A percentile compares a stretch with the other conserved stretches of the same genome.
phyloP scores from a whole-genome alignment of 1,140 invertebrate genomes.

The Drosophila jambulina region DNA sequence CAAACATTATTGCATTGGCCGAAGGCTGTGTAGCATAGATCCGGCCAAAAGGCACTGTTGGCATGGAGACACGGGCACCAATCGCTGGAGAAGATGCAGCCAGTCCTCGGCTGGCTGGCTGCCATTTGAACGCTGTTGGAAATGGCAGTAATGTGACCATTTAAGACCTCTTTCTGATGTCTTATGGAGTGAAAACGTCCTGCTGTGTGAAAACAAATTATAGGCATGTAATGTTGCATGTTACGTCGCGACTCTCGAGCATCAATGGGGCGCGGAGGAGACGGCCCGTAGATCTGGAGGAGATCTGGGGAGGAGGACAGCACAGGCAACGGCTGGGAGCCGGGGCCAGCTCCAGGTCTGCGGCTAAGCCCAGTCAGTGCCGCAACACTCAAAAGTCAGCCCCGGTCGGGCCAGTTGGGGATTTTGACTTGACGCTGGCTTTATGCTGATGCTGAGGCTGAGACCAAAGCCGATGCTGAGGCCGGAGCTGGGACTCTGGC shows the following conservation, averaged over 20 bases:
- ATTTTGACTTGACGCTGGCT: constrained; percentile 68
- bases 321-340: constrained; percentile 26
- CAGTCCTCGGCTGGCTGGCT: constrained; percentile 44
- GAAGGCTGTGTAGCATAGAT: constrained; percentile 52
- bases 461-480: constrained; percentile 18
- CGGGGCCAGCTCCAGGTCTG: constrained; percentile 37
- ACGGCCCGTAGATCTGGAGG: constrained; percentile 3
- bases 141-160: constrained; percentile 84
- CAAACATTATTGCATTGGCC: constrained; percentile 62
- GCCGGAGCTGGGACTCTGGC: constrained; percentile 13
- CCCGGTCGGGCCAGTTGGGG: constrained; percentile 64
- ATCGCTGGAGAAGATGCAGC: constrained; percentile 36
- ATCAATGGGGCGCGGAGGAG: constrained; percentile 35
- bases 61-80: constrained; percentile 16
- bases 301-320: constrained; percentile 10
- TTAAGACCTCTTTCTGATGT: constrained; percentile 85
- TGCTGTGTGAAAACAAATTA: constrained; percentile 85
- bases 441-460: constrained; percentile 52
- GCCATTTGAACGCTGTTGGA: constrained; percentile 81
- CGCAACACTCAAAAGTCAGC: constrained; percentile 68
- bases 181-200: constrained; percentile 85
- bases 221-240: constrained; percentile 85
- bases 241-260: constrained; percentile 67
- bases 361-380: constrained; percentile 56
- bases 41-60: constrained; percentile 38